Base-by-base conservation (phyloP, 2,113 vertebrate genomes). In the Anhinga anhinga region DNA sequence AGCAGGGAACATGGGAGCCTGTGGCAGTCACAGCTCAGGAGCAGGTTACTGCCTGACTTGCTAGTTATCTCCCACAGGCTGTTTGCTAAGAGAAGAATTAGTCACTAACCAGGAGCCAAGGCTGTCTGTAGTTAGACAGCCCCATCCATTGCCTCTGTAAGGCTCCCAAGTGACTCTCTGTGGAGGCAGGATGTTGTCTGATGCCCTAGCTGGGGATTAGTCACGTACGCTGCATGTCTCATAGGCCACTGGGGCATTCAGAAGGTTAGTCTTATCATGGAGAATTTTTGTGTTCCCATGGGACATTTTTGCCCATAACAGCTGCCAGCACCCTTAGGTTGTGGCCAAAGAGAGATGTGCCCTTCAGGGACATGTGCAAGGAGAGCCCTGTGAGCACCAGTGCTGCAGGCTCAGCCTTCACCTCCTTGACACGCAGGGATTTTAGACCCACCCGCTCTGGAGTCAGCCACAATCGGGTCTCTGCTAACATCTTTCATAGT, bases 311-410 rank as follows among this genome's bases (percentile, higher is more conserved):
- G 10, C 8, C 36, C 1, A 0, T 13, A 44, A 47, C 8, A 7
- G 4, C 18, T 89, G 52, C 36, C 72, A 86, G 32, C 14, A 58
- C 13, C 29, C 12, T 69, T 72, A 44, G 42, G 11, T 5, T 82
- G 20, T 69, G 21, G 22, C n/a, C 42, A n/a, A 58, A 62, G 50
- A 63, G 42, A 85, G 18, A 25, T 0, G 0, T 81, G 13, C 1
- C 18, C 32, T 26, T 58, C 52, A 53, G 79, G 14, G 11, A 59
- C 5, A 0, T 11, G 29, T 45, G 40, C 27, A 65, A 27, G 20
- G 34, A 69, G 11, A 71, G 3, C 29, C 16, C 14, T 49, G 23
- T 21, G 23, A 55, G n/a, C 14, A 53, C 16, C 1, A 8, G 56
- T 14, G 34, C 22, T 88, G 20, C 5, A 8, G 10, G 15, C 55